A percentile compares a stretch with the other conserved stretches of the same genome.
Evolutionary conservation across 92 coral and sea anemone genomes (phyloP).

Genomic region (Pocillopora grandis): DNA sequence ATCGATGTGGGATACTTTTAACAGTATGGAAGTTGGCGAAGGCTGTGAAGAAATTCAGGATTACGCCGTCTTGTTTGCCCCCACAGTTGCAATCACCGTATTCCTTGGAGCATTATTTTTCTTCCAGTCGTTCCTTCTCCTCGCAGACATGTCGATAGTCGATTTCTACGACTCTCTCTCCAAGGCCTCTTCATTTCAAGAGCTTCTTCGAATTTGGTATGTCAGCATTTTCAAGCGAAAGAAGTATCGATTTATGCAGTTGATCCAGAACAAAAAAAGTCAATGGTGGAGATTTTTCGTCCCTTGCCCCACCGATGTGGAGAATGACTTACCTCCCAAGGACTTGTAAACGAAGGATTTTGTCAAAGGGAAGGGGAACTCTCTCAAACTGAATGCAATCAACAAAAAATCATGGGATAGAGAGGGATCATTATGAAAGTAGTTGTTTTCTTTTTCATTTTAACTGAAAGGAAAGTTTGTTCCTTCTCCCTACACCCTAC

Average conservation of each 20-base stretch:
- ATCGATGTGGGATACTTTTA: constrained; percentile 37
- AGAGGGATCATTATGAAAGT: too few relatives aligned
- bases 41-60: constrained; percentile 73
- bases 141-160: constrained; percentile 86
- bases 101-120: constrained; percentile 76
- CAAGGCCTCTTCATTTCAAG: constrained; percentile 64
- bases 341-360: constrained; percentile 11
- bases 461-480: too few relatives aligned
- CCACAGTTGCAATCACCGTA: constrained; percentile 67
- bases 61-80: constrained; percentile 78
- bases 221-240: constrained; percentile 72
- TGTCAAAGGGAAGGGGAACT: too few relatives aligned
- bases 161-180: constrained; percentile 86
- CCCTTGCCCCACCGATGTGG: constrained; percentile 76
- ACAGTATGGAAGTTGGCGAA: constrained; percentile 44
- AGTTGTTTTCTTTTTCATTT: too few relatives aligned
- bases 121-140: constrained; percentile 80
- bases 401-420: too few relatives aligned
- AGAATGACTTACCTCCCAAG: constrained; percentile 30
- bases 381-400: too few relatives aligned
- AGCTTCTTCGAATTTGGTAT: constrained; percentile 67
- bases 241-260: constrained; percentile 73
- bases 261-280: constrained; percentile 71
- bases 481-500: too few relatives aligned
- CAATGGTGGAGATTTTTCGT: constrained; percentile 89